Conservation (phyloP, 2,797 vertebrate genomes). For the Semaprochilodus insignis region DNA sequence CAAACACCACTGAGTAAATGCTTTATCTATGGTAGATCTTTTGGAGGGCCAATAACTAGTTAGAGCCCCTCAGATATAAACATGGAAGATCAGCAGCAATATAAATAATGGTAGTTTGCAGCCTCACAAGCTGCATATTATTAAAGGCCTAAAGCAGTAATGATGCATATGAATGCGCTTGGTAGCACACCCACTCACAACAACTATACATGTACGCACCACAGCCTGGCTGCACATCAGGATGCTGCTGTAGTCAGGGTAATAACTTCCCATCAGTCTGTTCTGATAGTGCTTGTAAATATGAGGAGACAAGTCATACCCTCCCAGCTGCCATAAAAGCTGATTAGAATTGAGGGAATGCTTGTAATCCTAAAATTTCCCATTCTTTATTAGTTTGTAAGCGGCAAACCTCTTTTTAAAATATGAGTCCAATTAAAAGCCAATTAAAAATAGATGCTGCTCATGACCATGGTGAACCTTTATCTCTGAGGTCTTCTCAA, state of each 20-base stretch:
- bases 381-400: conserved; percentile 48
- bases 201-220: background rate
- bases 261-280: conserved; percentile 21
- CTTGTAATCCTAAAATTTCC: conserved; percentile 43
- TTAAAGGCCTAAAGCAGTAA: conserved; percentile 16
- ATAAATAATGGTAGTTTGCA: conserved; percentile 30
- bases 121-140: background rate
- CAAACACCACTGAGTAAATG: background rate
- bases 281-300: conserved; percentile 40
- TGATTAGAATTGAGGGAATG: conserved; percentile 38
- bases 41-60: conserved; percentile 26
- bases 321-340: conserved; percentile 43
- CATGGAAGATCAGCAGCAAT: conserved; percentile 4
- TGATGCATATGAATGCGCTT: background rate
- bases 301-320: conserved; percentile 39
- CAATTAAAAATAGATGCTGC: conserved; percentile 60
- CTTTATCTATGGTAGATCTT: background rate
- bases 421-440: conserved; percentile 62
- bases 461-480: conserved; percentile 55
- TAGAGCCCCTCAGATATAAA: background rate
- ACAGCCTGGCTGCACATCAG: background rate
- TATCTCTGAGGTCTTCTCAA: conserved; percentile 50
- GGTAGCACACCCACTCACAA: background rate
- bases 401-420: conserved; percentile 43
- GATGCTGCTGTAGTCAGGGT: background rate